phyloP scores from a whole-genome alignment of 2,113 vertebrate genomes.

The Xiphias gladius region DNA sequence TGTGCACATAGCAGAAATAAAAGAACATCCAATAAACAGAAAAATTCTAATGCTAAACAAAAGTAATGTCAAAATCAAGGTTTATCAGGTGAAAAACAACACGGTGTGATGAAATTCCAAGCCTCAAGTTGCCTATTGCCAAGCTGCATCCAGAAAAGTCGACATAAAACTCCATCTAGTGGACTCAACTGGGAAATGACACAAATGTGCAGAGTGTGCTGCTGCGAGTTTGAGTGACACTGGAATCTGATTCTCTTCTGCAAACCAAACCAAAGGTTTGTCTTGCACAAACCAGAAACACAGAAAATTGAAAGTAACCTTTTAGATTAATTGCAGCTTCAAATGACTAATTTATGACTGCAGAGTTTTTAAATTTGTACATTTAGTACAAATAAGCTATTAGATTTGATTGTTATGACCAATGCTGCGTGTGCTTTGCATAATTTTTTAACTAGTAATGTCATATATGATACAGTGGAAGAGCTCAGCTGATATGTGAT shows the following conservation, averaged over 20 bases:
- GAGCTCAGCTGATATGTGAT: neutral
- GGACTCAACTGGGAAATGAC: constrained; percentile 26
- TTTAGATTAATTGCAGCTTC: neutral
- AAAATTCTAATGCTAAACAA: neutral
- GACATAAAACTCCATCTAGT: constrained; percentile 61
- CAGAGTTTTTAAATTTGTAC: neutral
- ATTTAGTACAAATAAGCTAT: neutral
- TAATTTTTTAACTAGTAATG: neutral
- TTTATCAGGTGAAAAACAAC: constrained; percentile 7
- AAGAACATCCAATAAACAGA: neutral
- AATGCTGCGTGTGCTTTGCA: neutral
- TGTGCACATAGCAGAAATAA: neutral
- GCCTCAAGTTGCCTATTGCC: neutral
- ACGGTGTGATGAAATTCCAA: neutral
- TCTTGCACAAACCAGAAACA: neutral
- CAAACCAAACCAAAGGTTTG: neutral
- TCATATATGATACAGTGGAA: neutral
- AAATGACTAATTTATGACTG: neutral
- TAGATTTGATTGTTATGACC: neutral
- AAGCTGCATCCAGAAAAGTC: neutral
- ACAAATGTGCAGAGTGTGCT: neutral
- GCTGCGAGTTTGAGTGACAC: no score
- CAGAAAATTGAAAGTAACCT: neutral
- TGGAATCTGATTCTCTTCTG: neutral
- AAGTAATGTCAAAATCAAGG: rapidly evolving